Percentiles rank a stretch among this genome's conserved stretches.
phyloP scores from a whole-genome alignment of 2,888 invertebrate species.

The Pasiphila rectangulata region DNA sequence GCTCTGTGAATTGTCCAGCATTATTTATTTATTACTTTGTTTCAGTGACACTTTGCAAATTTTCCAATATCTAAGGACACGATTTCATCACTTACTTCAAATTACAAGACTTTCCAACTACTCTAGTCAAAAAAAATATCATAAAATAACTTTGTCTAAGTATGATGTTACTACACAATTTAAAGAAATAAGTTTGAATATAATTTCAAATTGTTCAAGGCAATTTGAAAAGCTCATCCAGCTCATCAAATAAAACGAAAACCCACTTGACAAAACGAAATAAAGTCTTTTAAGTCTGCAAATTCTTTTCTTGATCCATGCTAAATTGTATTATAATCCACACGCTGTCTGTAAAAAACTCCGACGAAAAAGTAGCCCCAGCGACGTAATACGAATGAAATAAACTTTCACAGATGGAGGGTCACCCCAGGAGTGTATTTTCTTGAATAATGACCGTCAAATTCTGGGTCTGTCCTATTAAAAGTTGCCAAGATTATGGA shows the following conservation, averaged over 20 bases:
- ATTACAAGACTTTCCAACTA: no score
- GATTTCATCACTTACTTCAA: no score
- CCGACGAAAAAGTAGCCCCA: slow-evolving; percentile 27
- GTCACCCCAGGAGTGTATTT: slow-evolving; percentile 61
- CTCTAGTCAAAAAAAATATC: no score
- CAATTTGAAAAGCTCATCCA: slow-evolving; percentile 11
- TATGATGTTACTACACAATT: not conserved
- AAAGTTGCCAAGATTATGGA: slow-evolving; percentile 77
- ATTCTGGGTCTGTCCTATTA: slow-evolving; percentile 72
- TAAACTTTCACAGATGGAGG: slow-evolving; percentile 31
- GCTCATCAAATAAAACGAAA: slow-evolving; percentile 20
- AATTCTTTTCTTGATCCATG: slow-evolving; percentile 21
- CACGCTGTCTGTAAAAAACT: slow-evolving; percentile 26
- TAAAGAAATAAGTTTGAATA: not conserved
- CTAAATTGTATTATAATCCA: slow-evolving; percentile 26
- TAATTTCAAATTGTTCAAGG: slow-evolving; percentile 2
- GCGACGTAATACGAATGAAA: slow-evolving; percentile 36
- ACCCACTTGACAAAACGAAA: slow-evolving; percentile 21
- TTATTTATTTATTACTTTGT: no score
- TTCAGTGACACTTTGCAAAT: no score
- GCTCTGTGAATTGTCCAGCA: no score
- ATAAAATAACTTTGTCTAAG: not conserved
- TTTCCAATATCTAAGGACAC: no score
- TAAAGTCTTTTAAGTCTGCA: slow-evolving; percentile 21
- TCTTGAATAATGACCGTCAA: slow-evolving; percentile 74